Conservation (phyloP, 2,797 vertebrate genomes). For the Gymnocypris eckloni region DNA sequence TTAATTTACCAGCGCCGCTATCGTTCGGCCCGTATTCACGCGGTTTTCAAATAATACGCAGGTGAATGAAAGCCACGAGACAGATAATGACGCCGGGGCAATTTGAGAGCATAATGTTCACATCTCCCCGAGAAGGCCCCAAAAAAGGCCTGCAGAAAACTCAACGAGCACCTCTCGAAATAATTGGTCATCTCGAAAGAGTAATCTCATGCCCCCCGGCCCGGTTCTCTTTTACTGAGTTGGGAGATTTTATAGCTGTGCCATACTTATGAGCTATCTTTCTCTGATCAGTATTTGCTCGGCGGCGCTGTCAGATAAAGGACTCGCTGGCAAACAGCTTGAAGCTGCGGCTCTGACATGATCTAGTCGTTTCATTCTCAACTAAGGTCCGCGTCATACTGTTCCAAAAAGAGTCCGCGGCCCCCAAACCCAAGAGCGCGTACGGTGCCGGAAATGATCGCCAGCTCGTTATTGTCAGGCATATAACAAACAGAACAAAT, state of each 20-base stretch:
- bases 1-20: slow-evolving; percentile 61
- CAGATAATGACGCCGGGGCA: slow-evolving; percentile 51
- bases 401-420: neutral
- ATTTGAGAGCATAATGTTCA: slow-evolving; percentile 57
- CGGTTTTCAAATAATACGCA: slow-evolving; percentile 54
- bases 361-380: slow-evolving; percentile 46
- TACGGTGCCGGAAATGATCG: slow-evolving; percentile 8
- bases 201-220: slow-evolving; percentile 19
- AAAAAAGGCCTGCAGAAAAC: slow-evolving; percentile 45
- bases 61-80: slow-evolving; percentile 62
- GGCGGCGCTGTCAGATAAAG: slow-evolving; percentile 38
- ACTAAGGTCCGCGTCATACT: slow-evolving; percentile 35
- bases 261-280: slow-evolving; percentile 29
- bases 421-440: neutral
- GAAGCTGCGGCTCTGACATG: slow-evolving; percentile 29
- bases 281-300: slow-evolving; percentile 27
- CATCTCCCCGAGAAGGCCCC: slow-evolving; percentile 22
- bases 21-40: slow-evolving; percentile 30
- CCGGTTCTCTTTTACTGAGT: slow-evolving; percentile 31
- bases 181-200: slow-evolving; percentile 52
- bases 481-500: slow-evolving; percentile 48
- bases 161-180: slow-evolving; percentile 46
- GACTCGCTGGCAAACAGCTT: slow-evolving; percentile 30
- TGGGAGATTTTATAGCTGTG: slow-evolving; percentile 25
- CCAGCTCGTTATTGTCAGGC: slow-evolving; percentile 46